Base-by-base conservation (phyloP, 1,140 invertebrate species). In the Berghia stephanieae region DNA sequence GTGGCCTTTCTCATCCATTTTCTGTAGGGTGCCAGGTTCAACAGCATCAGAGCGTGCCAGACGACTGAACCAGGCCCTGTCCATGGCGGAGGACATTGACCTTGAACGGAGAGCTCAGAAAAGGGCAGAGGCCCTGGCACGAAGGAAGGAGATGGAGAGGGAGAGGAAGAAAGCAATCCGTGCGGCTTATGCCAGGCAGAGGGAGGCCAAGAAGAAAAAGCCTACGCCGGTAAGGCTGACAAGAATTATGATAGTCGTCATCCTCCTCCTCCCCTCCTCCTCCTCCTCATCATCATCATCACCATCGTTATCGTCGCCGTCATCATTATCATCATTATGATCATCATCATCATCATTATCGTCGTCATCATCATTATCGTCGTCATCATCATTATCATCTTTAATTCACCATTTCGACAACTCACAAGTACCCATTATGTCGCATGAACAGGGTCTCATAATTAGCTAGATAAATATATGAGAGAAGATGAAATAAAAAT, bases 131-230 rank as follows among this genome's bases (percentile, higher is more conserved):
- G 79, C 79, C 16, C 60, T 78, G 71, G 84, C 83, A 24, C 75
- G 80, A 24, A 76, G 86, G 18, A 86, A 85, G 70, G 83, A 84
- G 27, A 88, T 87, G 85, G 87, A 88, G 80, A 73, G 83, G 63
- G 86, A 88, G 72, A 76, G 88, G 43, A 80, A 78, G 36, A 88
- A 86, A 68, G 87, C 86, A 5, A 80, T 88, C 4, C 71, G 82
- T 21, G 86, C 86, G 43, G 87, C 87, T 2, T 85, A 85, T 44
- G 79, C 81, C 66, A 80, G 87, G 44, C 83, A 84, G 40, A 83
- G 78, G 67, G 86, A 87, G 46, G 82, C 83, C 8, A 87, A 86
- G 78, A 81, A 78, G 69, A 84, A 84, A 57, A 85, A 82, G 63
- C 70, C 68, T 6, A 43, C 67, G 13, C 73, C 76, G 66, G 84